phyloP scores from a whole-genome alignment of 2,888 invertebrate genomes.

The Oscheius sp. region DNA sequence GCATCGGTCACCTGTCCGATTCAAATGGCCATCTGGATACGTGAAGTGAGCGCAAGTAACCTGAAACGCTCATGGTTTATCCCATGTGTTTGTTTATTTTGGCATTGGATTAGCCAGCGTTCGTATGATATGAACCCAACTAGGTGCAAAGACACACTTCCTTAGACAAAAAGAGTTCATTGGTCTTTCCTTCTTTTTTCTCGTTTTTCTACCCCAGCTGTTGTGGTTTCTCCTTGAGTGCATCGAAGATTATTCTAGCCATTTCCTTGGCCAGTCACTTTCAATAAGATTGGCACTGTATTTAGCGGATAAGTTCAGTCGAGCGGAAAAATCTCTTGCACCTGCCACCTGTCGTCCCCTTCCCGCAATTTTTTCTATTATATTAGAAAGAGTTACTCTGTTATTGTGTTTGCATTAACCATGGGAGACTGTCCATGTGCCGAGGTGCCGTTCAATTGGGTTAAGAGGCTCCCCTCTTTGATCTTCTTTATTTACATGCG shows the following conservation, averaged over 20 bases:
- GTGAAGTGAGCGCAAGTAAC: slow-evolving; percentile 20
- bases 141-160: slow-evolving; percentile 29
- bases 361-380: slow-evolving; percentile 1
- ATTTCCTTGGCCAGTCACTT: not conserved
- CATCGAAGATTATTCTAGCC: not conserved
- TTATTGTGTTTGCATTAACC: slow-evolving; percentile 14
- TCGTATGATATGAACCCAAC: slow-evolving; percentile 14
- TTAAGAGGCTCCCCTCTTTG: slow-evolving; percentile 29
- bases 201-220: not conserved
- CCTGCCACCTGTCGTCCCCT: slow-evolving; percentile 15
- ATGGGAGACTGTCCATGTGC: slow-evolving; percentile 28
- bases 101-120: slow-evolving; percentile 30
- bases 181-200: not conserved
- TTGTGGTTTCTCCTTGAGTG: not conserved
- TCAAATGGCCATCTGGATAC: slow-evolving; percentile 26
- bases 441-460: slow-evolving; percentile 28
- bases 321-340: slow-evolving; percentile 9
- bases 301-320: slow-evolving; percentile 26
- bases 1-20: slow-evolving; percentile 17
- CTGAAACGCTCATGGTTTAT: slow-evolving; percentile 31
- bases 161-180: not conserved
- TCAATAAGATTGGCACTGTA: slow-evolving; percentile 24
- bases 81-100: slow-evolving; percentile 34
- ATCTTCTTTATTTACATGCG: slow-evolving; percentile 31
- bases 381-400: not conserved